Evolutionary conservation across 2,888 invertebrate genomes (phyloP).

Genomic region (Phaedon cochleariae): DNA sequence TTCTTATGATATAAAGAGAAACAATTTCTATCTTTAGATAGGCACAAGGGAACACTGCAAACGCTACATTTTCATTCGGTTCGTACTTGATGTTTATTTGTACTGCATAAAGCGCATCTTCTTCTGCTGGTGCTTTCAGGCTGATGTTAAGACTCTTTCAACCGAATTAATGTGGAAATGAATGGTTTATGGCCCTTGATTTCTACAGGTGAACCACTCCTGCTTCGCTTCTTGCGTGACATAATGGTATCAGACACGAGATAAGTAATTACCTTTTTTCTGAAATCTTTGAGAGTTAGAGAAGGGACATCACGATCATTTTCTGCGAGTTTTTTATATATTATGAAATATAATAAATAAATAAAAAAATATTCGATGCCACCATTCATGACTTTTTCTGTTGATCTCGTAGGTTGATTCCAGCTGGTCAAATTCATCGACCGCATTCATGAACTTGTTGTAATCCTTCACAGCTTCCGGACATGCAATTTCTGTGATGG

Average conservation of each 20-base stretch:
- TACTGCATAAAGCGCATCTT: slow-evolving; percentile 15
- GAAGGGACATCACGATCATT: background rate
- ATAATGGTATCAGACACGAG: background rate
- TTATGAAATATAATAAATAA: slow-evolving; percentile 16
- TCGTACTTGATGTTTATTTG: too few species aligned
- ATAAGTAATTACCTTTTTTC: background rate
- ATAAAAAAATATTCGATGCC: slow-evolving; percentile 29
- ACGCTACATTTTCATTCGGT: too few species aligned
- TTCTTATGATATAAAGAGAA: too few species aligned
- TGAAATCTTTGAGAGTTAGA: background rate
- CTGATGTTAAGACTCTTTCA: slow-evolving; percentile 10
- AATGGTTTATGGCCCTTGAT: slow-evolving; percentile 5
- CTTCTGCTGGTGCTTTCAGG: slow-evolving; percentile 4
- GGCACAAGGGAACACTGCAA: too few species aligned
- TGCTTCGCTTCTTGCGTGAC: background rate
- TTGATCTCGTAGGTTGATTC: slow-evolving; percentile 6
- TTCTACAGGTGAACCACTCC: background rate
- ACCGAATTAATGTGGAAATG: background rate
- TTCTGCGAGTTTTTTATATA: slow-evolving; percentile 1
- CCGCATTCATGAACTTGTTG: slow-evolving; percentile 27
- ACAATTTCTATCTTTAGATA: too few species aligned
- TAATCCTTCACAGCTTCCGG: slow-evolving; percentile 19
- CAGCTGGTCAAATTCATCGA: slow-evolving; percentile 26
- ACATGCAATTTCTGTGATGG: slow-evolving; percentile 6
- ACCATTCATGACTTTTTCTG: slow-evolving; percentile 27